Evolutionary conservation across 2,113 vertebrate genomes (phyloP).

Genomic region (Chunga burmeisteri): DNA sequence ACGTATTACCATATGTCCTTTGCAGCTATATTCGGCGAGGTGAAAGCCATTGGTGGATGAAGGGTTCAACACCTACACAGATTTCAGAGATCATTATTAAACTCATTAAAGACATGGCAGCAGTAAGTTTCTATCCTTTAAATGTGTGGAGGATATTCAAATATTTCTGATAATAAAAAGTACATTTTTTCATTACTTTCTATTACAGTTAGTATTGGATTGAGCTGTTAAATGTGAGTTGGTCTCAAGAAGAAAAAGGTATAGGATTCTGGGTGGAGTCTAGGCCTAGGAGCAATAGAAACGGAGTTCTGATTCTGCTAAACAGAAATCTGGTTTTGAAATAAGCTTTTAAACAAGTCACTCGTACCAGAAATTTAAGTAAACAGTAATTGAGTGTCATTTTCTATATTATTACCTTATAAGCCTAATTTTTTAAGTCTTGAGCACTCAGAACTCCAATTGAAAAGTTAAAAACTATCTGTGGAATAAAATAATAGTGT

Average conservation of each 20-base stretch:
- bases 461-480: not conserved
- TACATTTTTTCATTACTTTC: not conserved
- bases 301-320: not conserved
- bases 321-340: not conserved
- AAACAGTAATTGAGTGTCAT: not conserved
- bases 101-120: conserved; percentile 98
- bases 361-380: not conserved
- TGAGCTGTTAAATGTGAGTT: not conserved
- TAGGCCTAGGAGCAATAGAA: not conserved
- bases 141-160: not conserved
- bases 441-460: not conserved
- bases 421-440: not conserved
- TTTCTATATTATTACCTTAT: not conserved
- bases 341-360: not conserved
- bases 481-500: not conserved
- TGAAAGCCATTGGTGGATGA: conserved; percentile 99
- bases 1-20: not conserved
- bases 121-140: conserved; percentile 79
- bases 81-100: conserved; percentile 99
- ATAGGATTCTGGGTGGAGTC: not conserved
- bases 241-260: not conserved
- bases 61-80: conserved; percentile 96
- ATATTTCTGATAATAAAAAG: not conserved
- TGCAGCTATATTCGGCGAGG: conserved; percentile 93
- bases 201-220: not conserved